Evolutionary conservation across 2,113 vertebrate species (phyloP).

Genomic region (Cyphomyrus discorhynchus): DNA sequence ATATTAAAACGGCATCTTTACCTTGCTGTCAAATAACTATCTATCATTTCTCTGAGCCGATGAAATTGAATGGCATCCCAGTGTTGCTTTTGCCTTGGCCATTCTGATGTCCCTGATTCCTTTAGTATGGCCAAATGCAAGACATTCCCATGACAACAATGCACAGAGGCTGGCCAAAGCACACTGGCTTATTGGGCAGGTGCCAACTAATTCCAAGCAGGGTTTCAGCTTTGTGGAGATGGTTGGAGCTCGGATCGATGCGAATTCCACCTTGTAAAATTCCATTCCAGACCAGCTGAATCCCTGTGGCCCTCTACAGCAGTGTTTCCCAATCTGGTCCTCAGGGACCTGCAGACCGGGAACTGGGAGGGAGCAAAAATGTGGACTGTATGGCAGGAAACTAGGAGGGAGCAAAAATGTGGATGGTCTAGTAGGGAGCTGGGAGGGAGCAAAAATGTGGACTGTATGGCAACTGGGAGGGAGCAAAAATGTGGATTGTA

Average conservation of each 20-base stretch:
- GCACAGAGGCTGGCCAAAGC: not conserved
- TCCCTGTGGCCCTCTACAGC: not conserved
- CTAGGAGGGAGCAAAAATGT: no score
- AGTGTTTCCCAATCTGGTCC: not conserved
- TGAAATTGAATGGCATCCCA: not conserved
- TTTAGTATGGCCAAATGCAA: not conserved
- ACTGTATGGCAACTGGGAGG: no score
- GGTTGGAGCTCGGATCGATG: not conserved
- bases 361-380: not conserved
- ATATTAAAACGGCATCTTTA: not conserved
- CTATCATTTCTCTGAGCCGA: not conserved
- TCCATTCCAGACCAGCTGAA: not conserved
- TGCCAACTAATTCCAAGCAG: not conserved
- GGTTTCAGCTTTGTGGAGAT: not conserved
- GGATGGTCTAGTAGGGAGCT: no score
- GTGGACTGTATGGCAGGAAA: no score
- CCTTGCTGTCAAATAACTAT: not conserved
- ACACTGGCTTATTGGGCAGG: not conserved
- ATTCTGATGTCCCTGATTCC: not conserved
- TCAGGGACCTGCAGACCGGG: not conserved
- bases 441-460: no score
- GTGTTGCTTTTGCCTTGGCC: not conserved
- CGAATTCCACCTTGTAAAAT: not conserved
- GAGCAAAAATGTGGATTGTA: no score
- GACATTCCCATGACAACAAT: not conserved